Base-by-base conservation (phyloP, 2,797 vertebrate genomes). In the Erethizon dorsatum region DNA sequence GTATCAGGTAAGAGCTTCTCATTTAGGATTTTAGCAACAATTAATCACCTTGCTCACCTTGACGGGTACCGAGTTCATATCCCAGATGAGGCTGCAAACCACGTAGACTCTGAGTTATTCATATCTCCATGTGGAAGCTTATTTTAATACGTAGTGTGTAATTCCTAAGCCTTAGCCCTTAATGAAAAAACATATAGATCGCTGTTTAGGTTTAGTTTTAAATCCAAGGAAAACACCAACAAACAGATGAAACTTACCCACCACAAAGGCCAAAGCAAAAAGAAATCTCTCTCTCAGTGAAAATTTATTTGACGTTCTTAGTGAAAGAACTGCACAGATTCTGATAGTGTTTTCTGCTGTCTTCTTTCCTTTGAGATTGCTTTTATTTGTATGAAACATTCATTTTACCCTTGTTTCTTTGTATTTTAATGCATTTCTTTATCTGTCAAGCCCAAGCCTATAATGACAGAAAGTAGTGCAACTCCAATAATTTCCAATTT, bases 91-190 rank as follows among this genome's bases (percentile, higher is more conserved):
- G n/a, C 41, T 96, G 59, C 78, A 97, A 97, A 98, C 88, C 87
- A 96, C 88, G 94, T 79, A 93, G 87, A 0, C 1, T 6, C 28
- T 98, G 95, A 98, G 98, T 97, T 97, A 98, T 97, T 98, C 97
- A 92, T 92, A 45, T 71, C 94, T 97, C 97, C 97, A 88, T 87
- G 94, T 95, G 92, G 96, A 96, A 91, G 26, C 65, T 97, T 96
- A 90, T 93, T 97, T 95, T 96, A 96, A 97, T 97, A 97, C 69
- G 91, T 97, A 83, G 73, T 89, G 69, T 88, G 91, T 88, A 96
- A 97, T 97, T 97, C 89, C 95, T 97, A 93, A 98, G 94, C 0
- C 0, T 54, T 96, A 93, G 67, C 85, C 93, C 84, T 98, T 94
- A 97, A 97, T 93, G 96, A 95, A 93, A 96, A 41, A 50, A 97